phyloP scores from a whole-genome alignment of 2,113 vertebrate species.

The Notarius lentiginosus region DNA sequence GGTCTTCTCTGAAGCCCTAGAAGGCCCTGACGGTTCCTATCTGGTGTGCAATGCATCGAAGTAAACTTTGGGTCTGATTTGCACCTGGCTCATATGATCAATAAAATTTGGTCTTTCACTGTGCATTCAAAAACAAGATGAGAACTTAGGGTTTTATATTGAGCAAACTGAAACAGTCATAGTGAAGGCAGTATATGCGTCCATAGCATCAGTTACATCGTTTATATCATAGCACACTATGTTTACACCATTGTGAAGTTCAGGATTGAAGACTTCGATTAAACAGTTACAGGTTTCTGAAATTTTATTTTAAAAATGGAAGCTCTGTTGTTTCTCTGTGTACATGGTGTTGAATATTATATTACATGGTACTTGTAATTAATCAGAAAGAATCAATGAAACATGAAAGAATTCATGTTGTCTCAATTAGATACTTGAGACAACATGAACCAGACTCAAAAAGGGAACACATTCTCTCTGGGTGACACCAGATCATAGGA shows the following conservation, averaged over 20 bases:
- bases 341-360: background rate
- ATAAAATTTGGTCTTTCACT: background rate
- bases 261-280: background rate
- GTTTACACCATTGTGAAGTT: background rate
- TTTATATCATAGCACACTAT: background rate
- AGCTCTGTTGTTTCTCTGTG: background rate
- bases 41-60: background rate
- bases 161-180: background rate
- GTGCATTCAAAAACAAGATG: background rate
- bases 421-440: background rate
- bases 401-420: too few relatives aligned
- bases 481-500: background rate
- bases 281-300: background rate
- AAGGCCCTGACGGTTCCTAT: too few relatives aligned
- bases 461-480: background rate
- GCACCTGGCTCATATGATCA: background rate
- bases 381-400: background rate
- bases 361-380: background rate
- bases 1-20: too few relatives aligned
- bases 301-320: background rate
- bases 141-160: background rate
- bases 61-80: background rate
- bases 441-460: background rate
- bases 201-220: background rate
- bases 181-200: background rate